Percentiles rank a stretch among this genome's conserved stretches.
Conservation (phyloP, 2,888 invertebrate species). For the Alsophila aescularia region DNA sequence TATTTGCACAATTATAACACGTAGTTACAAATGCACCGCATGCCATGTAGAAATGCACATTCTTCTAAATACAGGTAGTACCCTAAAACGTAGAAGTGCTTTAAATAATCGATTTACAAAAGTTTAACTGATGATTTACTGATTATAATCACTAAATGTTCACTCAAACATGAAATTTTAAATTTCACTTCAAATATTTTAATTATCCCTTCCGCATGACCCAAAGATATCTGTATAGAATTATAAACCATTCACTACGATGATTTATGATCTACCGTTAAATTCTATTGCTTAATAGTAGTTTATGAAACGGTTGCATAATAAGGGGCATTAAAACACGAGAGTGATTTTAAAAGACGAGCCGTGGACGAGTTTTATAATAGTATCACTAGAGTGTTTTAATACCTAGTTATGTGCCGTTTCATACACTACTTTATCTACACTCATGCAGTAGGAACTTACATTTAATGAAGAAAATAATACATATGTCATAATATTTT, state of each 20-base stretch:
- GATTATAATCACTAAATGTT: conserved; percentile 42
- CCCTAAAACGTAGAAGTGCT: conserved; percentile 33
- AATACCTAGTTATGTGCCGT: too few species aligned
- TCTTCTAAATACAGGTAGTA: conserved; percentile 42
- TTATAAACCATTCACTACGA: too few species aligned
- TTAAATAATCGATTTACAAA: conserved; percentile 37
- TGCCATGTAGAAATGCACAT: conserved; percentile 56
- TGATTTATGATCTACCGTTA: neutral
- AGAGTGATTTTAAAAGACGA: too few species aligned
- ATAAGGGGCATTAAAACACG: too few species aligned
- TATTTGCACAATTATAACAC: conserved; percentile 59
- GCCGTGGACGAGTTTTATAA: too few species aligned
- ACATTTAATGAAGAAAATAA: too few species aligned
- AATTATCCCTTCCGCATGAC: conserved; percentile 27
- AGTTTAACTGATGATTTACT: conserved; percentile 32
- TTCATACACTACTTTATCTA: too few species aligned
- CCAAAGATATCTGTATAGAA: neutral
- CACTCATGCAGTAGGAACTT: too few species aligned
- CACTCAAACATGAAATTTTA: conserved; percentile 75
- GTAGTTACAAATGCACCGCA: conserved; percentile 69
- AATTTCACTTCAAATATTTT: conserved; percentile 20
- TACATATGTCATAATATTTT: too few species aligned
- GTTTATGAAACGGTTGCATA: too few species aligned
- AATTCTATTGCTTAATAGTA: too few species aligned
- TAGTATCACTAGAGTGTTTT: too few species aligned